A percentile compares a stretch with the other conserved stretches of the same genome.
Evolutionary conservation across 2,113 vertebrate genomes (phyloP).

Genomic region (Sprattus sprattus): DNA sequence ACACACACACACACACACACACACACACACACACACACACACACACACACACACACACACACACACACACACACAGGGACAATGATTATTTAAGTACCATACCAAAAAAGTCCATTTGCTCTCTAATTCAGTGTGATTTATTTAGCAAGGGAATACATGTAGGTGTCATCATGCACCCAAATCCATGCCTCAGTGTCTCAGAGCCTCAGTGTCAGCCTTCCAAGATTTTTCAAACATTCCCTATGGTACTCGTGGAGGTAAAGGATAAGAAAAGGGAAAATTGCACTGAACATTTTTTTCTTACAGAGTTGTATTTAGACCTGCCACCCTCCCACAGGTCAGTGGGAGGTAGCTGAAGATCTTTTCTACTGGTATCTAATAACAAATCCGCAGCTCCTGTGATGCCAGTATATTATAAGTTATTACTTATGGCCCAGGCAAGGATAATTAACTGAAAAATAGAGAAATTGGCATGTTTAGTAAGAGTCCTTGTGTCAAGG

Average conservation of each 20-base stretch:
- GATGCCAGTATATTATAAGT: not conserved
- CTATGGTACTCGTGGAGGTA: too few relatives aligned
- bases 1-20: too few relatives aligned
- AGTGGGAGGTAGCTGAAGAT: not conserved
- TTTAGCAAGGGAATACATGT: not conserved
- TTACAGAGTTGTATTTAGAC: not conserved
- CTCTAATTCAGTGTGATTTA: too few relatives aligned
- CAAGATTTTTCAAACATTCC: too few relatives aligned
- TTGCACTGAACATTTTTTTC: too few relatives aligned
- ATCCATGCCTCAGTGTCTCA: too few relatives aligned
- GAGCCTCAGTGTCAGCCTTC: too few relatives aligned
- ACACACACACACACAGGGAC: not conserved
- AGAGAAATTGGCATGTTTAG: not conserved
- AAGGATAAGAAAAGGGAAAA: too few relatives aligned
- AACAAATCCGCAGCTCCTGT: not conserved
- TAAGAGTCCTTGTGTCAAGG: not conserved
- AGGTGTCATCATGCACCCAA: too few relatives aligned
- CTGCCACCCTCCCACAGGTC: not conserved
- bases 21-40: too few relatives aligned
- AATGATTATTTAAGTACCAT: not conserved
- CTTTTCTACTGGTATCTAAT: not conserved
- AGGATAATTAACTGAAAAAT: not conserved
- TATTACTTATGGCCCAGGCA: not conserved
- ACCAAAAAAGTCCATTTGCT: not conserved
- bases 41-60: too few relatives aligned